Percentiles rank a stretch among this genome's conserved stretches.
Evolutionary conservation across 2,888 invertebrate species (phyloP).

Genomic region (Zeuzera pyrina): DNA sequence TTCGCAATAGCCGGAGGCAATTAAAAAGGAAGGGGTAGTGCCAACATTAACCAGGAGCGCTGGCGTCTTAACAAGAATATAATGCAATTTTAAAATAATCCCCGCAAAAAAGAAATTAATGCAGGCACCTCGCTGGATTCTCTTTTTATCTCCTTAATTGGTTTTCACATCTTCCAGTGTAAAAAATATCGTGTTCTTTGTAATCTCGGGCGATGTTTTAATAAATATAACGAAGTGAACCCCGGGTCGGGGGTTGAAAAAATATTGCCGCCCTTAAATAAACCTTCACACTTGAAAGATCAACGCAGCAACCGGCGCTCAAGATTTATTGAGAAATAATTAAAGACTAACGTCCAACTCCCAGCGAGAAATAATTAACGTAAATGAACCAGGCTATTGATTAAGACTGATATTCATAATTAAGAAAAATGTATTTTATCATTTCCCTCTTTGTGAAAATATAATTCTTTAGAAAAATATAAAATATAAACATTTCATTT

Average conservation of each 20-base stretch:
- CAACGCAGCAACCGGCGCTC: constrained; percentile 53
- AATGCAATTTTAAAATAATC: constrained; percentile 74
- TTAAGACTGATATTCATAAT: no score
- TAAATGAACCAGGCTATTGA: constrained; percentile 24
- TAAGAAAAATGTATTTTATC: no score
- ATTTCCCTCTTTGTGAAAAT: no score
- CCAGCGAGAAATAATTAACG: constrained; percentile 49
- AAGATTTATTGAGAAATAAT: constrained; percentile 68
- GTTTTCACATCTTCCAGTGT: constrained; percentile 73
- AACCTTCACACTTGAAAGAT: constrained; percentile 71
- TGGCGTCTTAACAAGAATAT: constrained; percentile 71
- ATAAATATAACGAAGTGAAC: constrained; percentile 72
- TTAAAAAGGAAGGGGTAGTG: constrained; percentile 71
- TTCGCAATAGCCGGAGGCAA: constrained; percentile 69
- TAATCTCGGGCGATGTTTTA: constrained; percentile 73
- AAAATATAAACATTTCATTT: no score
- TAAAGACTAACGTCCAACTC: constrained; percentile 40
- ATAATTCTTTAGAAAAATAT: no score
- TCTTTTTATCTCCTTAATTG: constrained; percentile 74
- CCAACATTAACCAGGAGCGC: constrained; percentile 65
- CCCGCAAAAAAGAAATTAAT: constrained; percentile 73
- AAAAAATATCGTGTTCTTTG: constrained; percentile 73
- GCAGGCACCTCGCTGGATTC: constrained; percentile 70
- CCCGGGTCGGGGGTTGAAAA: constrained; percentile 46
- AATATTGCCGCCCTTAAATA: constrained; percentile 67